Percentiles rank a stretch among this genome's conserved stretches.
These are phyloP conservation scores for Drosophila pruinosa DNA, from an alignment of 1,140 invertebrate species.

Conservation along the genomic window DNA sequence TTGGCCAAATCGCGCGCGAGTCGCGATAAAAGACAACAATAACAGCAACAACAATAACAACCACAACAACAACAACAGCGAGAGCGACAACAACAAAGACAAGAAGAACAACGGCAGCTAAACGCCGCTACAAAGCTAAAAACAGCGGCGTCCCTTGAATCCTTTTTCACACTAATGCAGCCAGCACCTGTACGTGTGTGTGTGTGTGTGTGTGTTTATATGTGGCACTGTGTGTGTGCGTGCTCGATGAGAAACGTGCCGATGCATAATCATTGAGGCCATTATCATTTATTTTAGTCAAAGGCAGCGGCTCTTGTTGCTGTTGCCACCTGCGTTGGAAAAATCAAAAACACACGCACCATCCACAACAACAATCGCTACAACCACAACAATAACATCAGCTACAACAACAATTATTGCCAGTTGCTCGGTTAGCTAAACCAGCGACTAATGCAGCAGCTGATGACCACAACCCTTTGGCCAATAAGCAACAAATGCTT, in stretches of 20 bases:
- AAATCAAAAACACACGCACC: slow-evolving; percentile 73
- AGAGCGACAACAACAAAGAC: slow-evolving; percentile 16
- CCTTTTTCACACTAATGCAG: slow-evolving; percentile 46
- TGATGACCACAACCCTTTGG: neutral
- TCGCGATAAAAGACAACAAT: slow-evolving; percentile 31
- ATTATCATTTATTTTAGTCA: slow-evolving; percentile 81
- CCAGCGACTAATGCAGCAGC: slow-evolving; percentile 17
- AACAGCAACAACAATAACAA: neutral
- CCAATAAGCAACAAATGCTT: neutral
- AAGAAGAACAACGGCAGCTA: slow-evolving; percentile 16
- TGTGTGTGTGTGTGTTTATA: neutral
- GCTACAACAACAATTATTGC: slow-evolving; percentile 8
- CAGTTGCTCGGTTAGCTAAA: slow-evolving; percentile 24
- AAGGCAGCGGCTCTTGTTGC: slow-evolving; percentile 61
- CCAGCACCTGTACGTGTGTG: slow-evolving; percentile 29
- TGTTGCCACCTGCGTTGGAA: slow-evolving; percentile 38
- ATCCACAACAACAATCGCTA: slow-evolving; percentile 19
- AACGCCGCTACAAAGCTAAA: slow-evolving; percentile 9
- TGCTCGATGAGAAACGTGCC: slow-evolving; percentile 74
- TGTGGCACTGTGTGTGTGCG: slow-evolving; percentile 15
- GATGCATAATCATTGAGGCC: slow-evolving; percentile 79
- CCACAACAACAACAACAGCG: neutral
- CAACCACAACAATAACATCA: slow-evolving; percentile 14
- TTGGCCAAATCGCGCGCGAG: slow-evolving; percentile 69
- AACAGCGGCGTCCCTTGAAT: slow-evolving; percentile 30